A percentile compares a stretch with the other conserved stretches of the same genome.
Conservation (phyloP, 2,113 vertebrate species). For the Lates calcarifer region DNA sequence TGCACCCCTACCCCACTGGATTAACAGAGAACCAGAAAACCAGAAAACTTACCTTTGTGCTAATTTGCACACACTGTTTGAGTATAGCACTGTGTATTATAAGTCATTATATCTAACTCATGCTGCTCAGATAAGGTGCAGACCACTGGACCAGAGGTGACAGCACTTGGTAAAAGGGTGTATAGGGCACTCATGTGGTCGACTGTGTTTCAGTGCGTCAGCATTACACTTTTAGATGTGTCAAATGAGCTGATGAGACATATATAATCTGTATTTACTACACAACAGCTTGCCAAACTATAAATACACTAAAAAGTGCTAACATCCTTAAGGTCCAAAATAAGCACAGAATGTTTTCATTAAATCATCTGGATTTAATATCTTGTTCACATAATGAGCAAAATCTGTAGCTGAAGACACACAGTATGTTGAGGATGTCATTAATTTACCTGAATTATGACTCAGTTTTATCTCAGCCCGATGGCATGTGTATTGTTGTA, state of each 20-base stretch:
- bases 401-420: slow-evolving; percentile 20
- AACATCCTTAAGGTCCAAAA: slow-evolving; percentile 46
- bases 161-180: slow-evolving; percentile 46
- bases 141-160: slow-evolving; percentile 40
- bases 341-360: slow-evolving; percentile 40
- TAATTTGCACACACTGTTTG: slow-evolving; percentile 37
- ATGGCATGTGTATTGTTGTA: slow-evolving; percentile 43
- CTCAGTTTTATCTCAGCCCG: slow-evolving; percentile 27
- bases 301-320: slow-evolving; percentile 69
- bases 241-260: slow-evolving; percentile 73
- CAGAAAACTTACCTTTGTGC: slow-evolving; percentile 56
- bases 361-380: slow-evolving; percentile 47
- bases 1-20: slow-evolving; percentile 23
- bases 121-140: slow-evolving; percentile 26
- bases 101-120: slow-evolving; percentile 37
- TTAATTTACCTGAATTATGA: slow-evolving; percentile 51
- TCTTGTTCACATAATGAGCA: slow-evolving; percentile 31
- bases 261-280: slow-evolving; percentile 74
- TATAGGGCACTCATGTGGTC: slow-evolving; percentile 59
- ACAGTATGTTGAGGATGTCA: slow-evolving; percentile 2
- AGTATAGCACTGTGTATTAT: background rate
- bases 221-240: slow-evolving; percentile 78
- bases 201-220: slow-evolving; percentile 73
- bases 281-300: slow-evolving; percentile 69
- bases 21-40: slow-evolving; percentile 58